Evolutionary conservation across 1,140 invertebrate species (phyloP).

Genomic region (Ephestia elutella): DNA sequence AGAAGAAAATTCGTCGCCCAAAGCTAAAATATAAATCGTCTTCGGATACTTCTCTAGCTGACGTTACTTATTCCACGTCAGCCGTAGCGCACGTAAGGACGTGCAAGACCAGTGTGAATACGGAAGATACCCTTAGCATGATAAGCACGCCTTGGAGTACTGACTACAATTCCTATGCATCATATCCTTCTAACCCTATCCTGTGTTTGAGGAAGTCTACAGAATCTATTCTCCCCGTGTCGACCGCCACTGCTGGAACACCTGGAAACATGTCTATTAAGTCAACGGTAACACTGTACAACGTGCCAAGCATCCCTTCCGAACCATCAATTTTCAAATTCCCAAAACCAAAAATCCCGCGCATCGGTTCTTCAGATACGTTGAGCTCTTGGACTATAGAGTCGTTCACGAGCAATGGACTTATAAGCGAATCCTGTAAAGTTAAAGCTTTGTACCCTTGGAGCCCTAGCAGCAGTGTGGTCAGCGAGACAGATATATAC

Average conservation of each 20-base stretch:
- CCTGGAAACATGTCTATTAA: not conserved
- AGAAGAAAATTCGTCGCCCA: not conserved
- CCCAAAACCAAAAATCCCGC: not conserved
- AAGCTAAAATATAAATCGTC: not conserved
- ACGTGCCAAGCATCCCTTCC: not conserved
- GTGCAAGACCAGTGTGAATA: conserved; percentile 8
- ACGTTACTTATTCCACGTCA: conserved; percentile 5
- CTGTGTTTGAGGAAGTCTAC: not conserved
- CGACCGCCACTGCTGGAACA: too few species aligned
- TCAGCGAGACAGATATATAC: conserved; percentile 35
- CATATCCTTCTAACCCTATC: not conserved
- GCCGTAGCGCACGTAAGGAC: conserved; percentile 1
- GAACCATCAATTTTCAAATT: not conserved
- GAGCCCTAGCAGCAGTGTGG: conserved; percentile 30
- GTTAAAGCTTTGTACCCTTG: conserved; percentile 31
- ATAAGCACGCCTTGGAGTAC: conserved; percentile 44
- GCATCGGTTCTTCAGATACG: conserved; percentile 9
- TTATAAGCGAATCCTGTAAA: conserved; percentile 7
- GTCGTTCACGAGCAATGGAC: conserved; percentile 29
- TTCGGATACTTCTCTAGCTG: not conserved
- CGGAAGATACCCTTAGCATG: conserved; percentile 42
- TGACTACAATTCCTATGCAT: conserved; percentile 23
- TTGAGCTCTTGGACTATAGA: conserved; percentile 43
- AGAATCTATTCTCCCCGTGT: too few species aligned
- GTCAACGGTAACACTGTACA: not conserved